phyloP scores from a whole-genome alignment of 1,140 invertebrate species.

The Drosophila oshimai region DNA sequence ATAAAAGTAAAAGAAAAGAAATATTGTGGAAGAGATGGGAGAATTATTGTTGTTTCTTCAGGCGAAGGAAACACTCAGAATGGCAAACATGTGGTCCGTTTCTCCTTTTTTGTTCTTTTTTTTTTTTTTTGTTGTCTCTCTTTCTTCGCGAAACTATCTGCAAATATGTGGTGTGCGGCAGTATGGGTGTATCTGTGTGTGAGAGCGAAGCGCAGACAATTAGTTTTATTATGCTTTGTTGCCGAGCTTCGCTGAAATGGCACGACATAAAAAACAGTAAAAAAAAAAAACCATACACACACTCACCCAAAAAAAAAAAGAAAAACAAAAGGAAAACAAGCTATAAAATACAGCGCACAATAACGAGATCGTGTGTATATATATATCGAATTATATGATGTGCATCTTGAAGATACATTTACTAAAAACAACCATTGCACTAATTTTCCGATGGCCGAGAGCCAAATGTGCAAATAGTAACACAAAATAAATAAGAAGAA shows the following conservation, averaged over 20 bases:
- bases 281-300: slow-evolving; percentile 31
- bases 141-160: slow-evolving; percentile 30
- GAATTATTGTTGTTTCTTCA: slow-evolving; percentile 28
- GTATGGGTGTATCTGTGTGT: slow-evolving; percentile 49
- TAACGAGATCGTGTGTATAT: slow-evolving; percentile 34
- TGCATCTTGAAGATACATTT: slow-evolving; percentile 71
- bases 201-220: slow-evolving; percentile 79
- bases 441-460: slow-evolving; percentile 56
- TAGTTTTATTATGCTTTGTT: slow-evolving; percentile 82
- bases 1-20: slow-evolving; percentile 34
- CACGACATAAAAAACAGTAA: slow-evolving; percentile 74
- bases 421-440: slow-evolving; percentile 23
- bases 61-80: slow-evolving; percentile 61
- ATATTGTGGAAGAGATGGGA: slow-evolving; percentile 24
- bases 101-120: no score
- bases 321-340: slow-evolving; percentile 15
- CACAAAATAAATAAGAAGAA: slow-evolving; percentile 25
- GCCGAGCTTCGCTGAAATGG: slow-evolving; percentile 80
- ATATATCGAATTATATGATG: slow-evolving; percentile 47
- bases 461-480: slow-evolving; percentile 53
- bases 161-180: slow-evolving; percentile 2
- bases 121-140: slow-evolving; percentile 12
- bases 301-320: slow-evolving; percentile 10
- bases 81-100: slow-evolving; percentile 69
- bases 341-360: slow-evolving; percentile 55